Evolutionary conservation across 2,888 invertebrate genomes (phyloP), one percentile per base, ranked within the genome.

Genomic region (Podabrus alpinus): DNA sequence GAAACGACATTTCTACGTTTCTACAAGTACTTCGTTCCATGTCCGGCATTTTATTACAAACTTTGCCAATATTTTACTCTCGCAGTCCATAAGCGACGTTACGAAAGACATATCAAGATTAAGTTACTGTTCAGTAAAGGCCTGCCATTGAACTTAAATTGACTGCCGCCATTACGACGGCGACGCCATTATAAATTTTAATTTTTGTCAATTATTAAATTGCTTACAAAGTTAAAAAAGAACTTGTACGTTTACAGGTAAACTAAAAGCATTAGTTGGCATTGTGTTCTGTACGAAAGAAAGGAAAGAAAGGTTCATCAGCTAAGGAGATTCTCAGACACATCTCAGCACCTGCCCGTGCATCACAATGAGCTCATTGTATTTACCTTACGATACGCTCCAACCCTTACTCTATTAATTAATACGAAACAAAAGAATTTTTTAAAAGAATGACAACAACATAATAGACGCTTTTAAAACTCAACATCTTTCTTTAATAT

Each of bases 41-140:
- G 84, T 84, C 84, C 84, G 83, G 83, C 83, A 82, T 82, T 83
- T 84, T 82, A 83, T 64, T 75, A 81, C 79, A 84, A 84, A 84
- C 83, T 84, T 84, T 81, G 77, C 80, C 82, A 81, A 84, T 84
- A 84, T 84, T 84, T 84, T 83, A 84, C 71, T 72, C 69, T 68
- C 9, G 25, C 67, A 75, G 75, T 72, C 72, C 64, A 25, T 75
- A 72, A 75, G 72, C 72, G 45, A 71, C 17, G 71, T 62, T 70
- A 24, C 68, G 66, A 67, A 64, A 68, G 70, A 73, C 72, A 70
- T 76, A 73, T 68, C 76, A 69, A 76, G 76, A 76, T 76, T 76
- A 73, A 45, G 45, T 1, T 45, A 45, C 45, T 45, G 45, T 45
- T n/a, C n/a, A n/a, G n/a, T 7, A 45, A n/a, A 5, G 45, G n/a